phyloP scores from a whole-genome alignment of 1,140 invertebrate genomes.

The Littorina saxatilis region DNA sequence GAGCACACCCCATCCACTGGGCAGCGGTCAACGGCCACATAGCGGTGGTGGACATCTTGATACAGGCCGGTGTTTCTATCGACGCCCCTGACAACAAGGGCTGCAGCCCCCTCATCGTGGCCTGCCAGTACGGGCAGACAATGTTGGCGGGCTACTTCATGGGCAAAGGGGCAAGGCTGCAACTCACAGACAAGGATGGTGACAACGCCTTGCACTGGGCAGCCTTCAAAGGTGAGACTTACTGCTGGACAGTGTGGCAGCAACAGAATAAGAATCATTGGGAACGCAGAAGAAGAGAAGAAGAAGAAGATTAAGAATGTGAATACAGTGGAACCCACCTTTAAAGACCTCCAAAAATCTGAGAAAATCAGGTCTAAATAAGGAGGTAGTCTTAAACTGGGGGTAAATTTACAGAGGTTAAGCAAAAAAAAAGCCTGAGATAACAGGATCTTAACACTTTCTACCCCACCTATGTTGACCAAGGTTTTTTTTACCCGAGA shows the following conservation, averaged over 20 bases:
- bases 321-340: no score
- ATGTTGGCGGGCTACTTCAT: slow-evolving; percentile 92
- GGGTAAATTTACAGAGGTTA: no score
- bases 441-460: no score
- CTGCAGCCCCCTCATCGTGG: slow-evolving; percentile 91
- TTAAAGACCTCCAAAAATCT: no score
- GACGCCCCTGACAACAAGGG: slow-evolving; percentile 94
- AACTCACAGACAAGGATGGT: slow-evolving; percentile 92
- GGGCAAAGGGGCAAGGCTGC: slow-evolving; percentile 89
- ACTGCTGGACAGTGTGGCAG: not conserved
- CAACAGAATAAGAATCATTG: no score
- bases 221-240: slow-evolving; percentile 85
- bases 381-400: no score
- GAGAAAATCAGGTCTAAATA: no score
- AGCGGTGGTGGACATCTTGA: slow-evolving; percentile 85
- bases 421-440: no score
- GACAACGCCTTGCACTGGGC: slow-evolving; percentile 96
- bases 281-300: no score
- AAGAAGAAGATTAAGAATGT: no score
- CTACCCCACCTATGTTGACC: no score
- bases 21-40: slow-evolving; percentile 91
- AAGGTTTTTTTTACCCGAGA: no score
- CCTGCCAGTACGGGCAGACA: slow-evolving; percentile 93
- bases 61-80: slow-evolving; percentile 89
- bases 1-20: slow-evolving; percentile 93